Base-by-base conservation (phyloP, 2,797 vertebrate species). In the Rhynchotus rufescens region DNA sequence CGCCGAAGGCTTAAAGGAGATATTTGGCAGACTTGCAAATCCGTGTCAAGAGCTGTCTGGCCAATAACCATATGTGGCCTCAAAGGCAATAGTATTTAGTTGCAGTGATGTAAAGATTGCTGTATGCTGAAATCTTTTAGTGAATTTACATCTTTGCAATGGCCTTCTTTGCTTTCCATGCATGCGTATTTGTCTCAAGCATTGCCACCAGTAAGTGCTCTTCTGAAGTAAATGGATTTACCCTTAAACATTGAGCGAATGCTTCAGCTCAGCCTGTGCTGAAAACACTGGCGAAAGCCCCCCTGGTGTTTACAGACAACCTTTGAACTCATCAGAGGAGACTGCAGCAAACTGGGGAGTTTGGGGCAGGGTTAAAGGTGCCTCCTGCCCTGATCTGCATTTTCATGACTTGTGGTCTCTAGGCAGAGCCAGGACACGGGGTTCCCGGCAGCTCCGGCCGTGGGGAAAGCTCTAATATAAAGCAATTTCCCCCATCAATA, bases 331-430 rank as follows among this genome's bases (percentile, higher is more conserved):
- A 3, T 14, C 36, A 4, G 28, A 64, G 74, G 68, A 34, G 23
- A 5, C 3, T 4, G 6, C 36, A 4, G 13, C 13, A 2, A 5
- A 4, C 9, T 0, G 28, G 28, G 25, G 28, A 30, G 52, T 15
- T 16, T 36, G 40, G n/a, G 60, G 6, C 3, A 11, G 32, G 49
- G 40, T 42, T 62, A 21, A 12, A 4, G 47, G 20, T 12, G 25
- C 8, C 61, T 0, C 0, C 5, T 20, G 52, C 71, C 32, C 52
- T 26, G n/a, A 19, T 19, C 71, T 17, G 14, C 4, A 1, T 56
- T 45, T n/a, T 28, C 1, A 0, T 28, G 36, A 49, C 54, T 12
- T 19, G 28, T 38, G 69, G 5, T 47, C 38, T 52, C 64, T 12
- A 3, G 15, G 44, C 25, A 1, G 2, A 34, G 38, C 23, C 25